phyloP scores from a whole-genome alignment of 2,797 vertebrate genomes.

The Peromyscus attwateri region DNA sequence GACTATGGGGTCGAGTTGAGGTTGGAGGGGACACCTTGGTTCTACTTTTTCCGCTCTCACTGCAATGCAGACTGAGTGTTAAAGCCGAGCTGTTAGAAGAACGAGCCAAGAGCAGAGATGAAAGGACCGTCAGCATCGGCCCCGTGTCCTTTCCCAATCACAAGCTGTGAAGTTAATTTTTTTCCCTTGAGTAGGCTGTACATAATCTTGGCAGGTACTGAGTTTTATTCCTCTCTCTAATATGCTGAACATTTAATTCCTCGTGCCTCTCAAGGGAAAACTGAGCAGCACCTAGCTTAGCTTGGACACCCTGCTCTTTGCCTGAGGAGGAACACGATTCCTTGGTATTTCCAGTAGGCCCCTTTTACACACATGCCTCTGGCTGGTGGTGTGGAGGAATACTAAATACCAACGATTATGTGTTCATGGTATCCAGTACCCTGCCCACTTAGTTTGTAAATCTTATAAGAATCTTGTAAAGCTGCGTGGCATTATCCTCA shows the following conservation, averaged over 20 bases:
- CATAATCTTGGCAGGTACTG: conserved; percentile 78
- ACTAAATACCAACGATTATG: background rate
- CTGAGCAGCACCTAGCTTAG: conserved; percentile 33
- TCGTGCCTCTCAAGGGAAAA: conserved; percentile 43
- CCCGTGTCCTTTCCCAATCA: conserved; percentile 79
- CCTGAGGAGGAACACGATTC: background rate
- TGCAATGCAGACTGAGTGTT: conserved; percentile 22
- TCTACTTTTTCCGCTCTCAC: conserved; percentile 24
- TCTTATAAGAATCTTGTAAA: background rate
- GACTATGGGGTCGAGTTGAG: background rate
- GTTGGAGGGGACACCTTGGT: background rate
- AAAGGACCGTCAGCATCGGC: conserved; percentile 77
- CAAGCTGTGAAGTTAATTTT: conserved; percentile 76
- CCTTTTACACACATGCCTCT: background rate
- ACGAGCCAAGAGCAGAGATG: conserved; percentile 67
- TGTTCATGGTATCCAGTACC: background rate
- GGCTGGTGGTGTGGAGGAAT: background rate
- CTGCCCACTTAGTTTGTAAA: background rate
- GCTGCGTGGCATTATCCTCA: background rate
- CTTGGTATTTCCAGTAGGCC: background rate
- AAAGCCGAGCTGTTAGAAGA: conserved; percentile 67
- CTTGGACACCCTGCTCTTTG: conserved; percentile 22
- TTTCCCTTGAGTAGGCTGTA: conserved; percentile 67
- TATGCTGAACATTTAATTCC: conserved; percentile 63
- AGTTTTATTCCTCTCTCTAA: conserved; percentile 70